Conservation (phyloP, 2,888 invertebrate genomes). For the Lycocerus yunnanus region DNA sequence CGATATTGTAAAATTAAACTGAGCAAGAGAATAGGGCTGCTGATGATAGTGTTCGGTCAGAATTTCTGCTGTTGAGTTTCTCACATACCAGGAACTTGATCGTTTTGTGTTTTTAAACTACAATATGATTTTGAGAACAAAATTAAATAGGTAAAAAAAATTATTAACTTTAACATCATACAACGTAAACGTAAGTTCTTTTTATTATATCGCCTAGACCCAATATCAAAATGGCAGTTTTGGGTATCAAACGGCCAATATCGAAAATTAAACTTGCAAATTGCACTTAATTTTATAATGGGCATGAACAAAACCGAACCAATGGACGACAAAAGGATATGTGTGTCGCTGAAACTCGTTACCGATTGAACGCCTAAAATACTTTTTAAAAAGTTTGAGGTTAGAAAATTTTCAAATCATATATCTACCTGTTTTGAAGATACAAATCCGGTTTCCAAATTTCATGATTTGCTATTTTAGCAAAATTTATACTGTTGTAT, state of each 20-base stretch:
- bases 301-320: conserved; percentile 69
- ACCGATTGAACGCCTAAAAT: conserved; percentile 67
- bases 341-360: conserved; percentile 62
- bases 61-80: not conserved
- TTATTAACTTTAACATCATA: conserved; percentile 1
- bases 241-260: conserved; percentile 80
- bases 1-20: conserved; percentile 58
- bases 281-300: conserved; percentile 67
- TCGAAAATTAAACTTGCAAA: conserved; percentile 68
- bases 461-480: conserved; percentile 70
- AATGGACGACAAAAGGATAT: conserved; percentile 57
- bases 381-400: conserved; percentile 20
- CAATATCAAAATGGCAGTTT: conserved; percentile 67
- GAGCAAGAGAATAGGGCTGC: conserved; percentile 61
- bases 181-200: conserved; percentile 60
- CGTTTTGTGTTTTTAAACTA: not conserved
- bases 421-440: conserved; percentile 66
- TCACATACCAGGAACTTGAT: not conserved
- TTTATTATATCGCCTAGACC: conserved; percentile 71
- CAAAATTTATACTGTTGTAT: conserved; percentile 65
- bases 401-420: not conserved
- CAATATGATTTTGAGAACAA: not conserved
- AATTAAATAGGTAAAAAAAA: not conserved
- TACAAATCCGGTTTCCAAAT: conserved; percentile 80
- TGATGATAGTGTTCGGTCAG: conserved; percentile 39